Evolutionary conservation across 2,797 vertebrate species (phyloP), one percentile per base, ranked within the genome.

Genomic region (Hipposideros larvatus): DNA sequence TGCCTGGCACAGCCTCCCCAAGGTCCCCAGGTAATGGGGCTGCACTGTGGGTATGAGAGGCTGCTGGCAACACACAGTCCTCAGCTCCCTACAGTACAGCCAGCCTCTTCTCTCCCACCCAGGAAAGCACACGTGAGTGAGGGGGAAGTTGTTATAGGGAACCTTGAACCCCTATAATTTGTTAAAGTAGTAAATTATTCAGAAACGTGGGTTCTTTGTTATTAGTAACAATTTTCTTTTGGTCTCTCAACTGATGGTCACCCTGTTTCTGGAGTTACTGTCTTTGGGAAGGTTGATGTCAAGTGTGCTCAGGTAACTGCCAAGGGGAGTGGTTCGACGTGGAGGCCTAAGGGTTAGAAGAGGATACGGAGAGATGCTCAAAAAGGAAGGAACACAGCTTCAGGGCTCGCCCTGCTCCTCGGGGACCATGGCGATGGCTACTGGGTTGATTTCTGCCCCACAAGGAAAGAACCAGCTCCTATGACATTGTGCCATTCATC

Each of bases 401-500:
- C 16, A 1, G 19, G 22, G 28, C 41, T 65, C 41, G 26, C 19
- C 16, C 26, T n/a, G 61, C 31, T 68, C 55, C 15, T 41, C 15
- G 43, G 16, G 11, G 31, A 6, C 34, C 24, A 18, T 8, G 31
- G 15, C 24, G 6, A 22, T 65, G 8, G 43, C 31, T 21, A 28
- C 24, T 28, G 11, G 18, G 7, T 19, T 87, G 65, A 79, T 61
- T 80, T 83, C 51, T 55, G 28, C n/a, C 53, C 65, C 7, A 21
- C 0, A 16, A 5, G 2, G 15, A 73, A 90, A 80, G 51, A 34
- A 88, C 4, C 41, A 68, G 86, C 13, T 51, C 41, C 65, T 41
- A 4, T 1, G 41, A 57, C 2, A 4, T 0, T 5, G 59, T 0
- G 9, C 55, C 18, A 28, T 16, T 37, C 63, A n/a, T 10, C 0